Evolutionary conservation across 2,888 invertebrate genomes (phyloP), one percentile per base, ranked within the genome.

Genomic region (Hemaris fuciformis): DNA sequence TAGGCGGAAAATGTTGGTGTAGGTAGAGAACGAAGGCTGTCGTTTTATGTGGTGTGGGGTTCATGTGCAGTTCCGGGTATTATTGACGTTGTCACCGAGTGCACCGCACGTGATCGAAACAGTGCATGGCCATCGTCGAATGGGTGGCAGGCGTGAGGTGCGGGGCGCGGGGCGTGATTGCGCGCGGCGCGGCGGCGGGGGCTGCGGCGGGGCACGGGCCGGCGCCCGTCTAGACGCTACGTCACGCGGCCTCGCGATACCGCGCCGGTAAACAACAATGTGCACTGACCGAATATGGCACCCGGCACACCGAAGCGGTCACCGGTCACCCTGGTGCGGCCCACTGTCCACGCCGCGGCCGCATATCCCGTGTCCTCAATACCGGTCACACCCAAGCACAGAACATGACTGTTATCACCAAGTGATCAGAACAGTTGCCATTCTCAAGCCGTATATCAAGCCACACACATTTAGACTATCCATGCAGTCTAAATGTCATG

Each of bases 191-290:
- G 76, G 69, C 73, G 71, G 67, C 62, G 43, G 66, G 59, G 70
- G 62, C 71, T 65, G 64, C 67, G 63, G 71, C 58, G 77, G 72
- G 75, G 70, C 71, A 76, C 80, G 83, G 80, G 81, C 76, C 79
- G 78, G 78, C 77, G 81, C 80, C 80, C 87, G 91, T 91, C 91
- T 91, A 91, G 91, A 91, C 91, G 87, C 91, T 91, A 93, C 93
- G 93, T 93, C 93, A 93, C 93, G 84, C 93, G 94, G 93, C 93
- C 93, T 88, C 93, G 93, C 89, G 93, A 92, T 93, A 93, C 87
- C 88, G 93, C 93, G 91, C 90, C 90, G 89, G 90, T 91, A 91
- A 91, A 91, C 91, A 91, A 91, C 89, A 86, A 84, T 91, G 91
- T 91, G 89, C 90, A 90, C 88, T 91, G 91, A 90, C 91, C 91